Evolutionary conservation across 2,113 vertebrate genomes (phyloP), one percentile per base, ranked within the genome.

Genomic region (Dermatemys mawii): DNA sequence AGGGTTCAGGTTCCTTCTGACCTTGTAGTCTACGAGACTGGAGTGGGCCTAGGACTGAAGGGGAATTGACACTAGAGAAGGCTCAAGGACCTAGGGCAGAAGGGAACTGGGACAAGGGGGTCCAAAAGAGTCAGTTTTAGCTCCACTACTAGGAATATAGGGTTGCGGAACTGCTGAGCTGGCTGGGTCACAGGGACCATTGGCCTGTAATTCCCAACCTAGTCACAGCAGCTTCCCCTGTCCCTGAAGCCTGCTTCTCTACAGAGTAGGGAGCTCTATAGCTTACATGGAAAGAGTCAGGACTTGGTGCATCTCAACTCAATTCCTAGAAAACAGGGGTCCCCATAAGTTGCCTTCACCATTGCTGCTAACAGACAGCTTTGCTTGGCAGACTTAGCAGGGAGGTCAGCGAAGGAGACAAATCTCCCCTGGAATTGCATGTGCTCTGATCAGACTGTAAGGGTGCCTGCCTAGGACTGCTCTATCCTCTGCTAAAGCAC

Each of bases 161-260:
- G 19, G 86, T 55, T 17, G 14, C 32, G 32, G 32, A 63, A 32
- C 60, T 63, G 60, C 41, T 75, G 55, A 89, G n/a, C 0, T 1
- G 5, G 4, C 88, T 87, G 57, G 60, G 46, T 19, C 84, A 27
- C 14, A 81, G 26, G 38, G 14, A 57, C 10, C 38, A 55, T 4
- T 0, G 0, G 0, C 13, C 6, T 0, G 35, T 57, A 32, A 81
- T 22, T 86, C 76, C 63, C 44, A 84, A 50, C 32, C 48, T 7
- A 49, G 3, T 0, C 0, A 12, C 1, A 78, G 12, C 73, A 84
- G 63, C 51, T 88, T 93, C 86, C 57, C 60, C 54, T 41, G 48
- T 63, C 50, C 55, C 41, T 8, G 41, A 67, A 49, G 54, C 41
- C 87, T 89, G 84, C n/a, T 21, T 10, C 29, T 83, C 16, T 78